phyloP scores from a whole-genome alignment of 1,140 invertebrate species.

The Leptopilina clavipes region DNA sequence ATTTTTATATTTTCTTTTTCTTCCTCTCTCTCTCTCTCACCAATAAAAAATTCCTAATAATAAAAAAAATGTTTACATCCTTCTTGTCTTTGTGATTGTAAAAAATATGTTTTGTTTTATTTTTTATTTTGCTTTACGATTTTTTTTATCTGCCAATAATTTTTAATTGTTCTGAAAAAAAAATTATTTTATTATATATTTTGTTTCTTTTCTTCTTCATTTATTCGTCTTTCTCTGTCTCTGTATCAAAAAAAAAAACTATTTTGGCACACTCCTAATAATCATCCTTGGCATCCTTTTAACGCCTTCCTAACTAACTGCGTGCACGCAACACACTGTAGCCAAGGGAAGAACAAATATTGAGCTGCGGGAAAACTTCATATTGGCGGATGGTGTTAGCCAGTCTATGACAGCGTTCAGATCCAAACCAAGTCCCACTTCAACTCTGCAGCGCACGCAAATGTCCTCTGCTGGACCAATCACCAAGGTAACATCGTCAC shows the following conservation, averaged over 20 bases:
- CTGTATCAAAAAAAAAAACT: slow-evolving; percentile 44
- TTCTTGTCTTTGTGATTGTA: slow-evolving; percentile 41
- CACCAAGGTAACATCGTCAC: slow-evolving; percentile 85
- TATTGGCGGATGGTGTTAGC: slow-evolving; percentile 96
- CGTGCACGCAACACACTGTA: slow-evolving; percentile 79
- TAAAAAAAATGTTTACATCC: neutral
- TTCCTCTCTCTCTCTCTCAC: slow-evolving; percentile 1
- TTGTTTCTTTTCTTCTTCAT: slow-evolving; percentile 32
- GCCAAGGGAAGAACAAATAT: slow-evolving; percentile 99
- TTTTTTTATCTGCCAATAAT: slow-evolving; percentile 34
- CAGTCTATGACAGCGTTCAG: slow-evolving; percentile 98
- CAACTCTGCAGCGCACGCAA: slow-evolving; percentile 79
- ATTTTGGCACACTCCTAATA: slow-evolving; percentile 50
- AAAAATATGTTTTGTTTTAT: slow-evolving; percentile 45
- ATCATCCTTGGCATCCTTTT: slow-evolving; percentile 56
- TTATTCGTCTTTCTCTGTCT: slow-evolving; percentile 43
- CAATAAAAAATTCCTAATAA: neutral
- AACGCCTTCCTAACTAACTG: slow-evolving; percentile 69
- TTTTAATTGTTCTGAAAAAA: neutral
- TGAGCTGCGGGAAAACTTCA: slow-evolving; percentile 98
- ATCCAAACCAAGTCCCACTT: slow-evolving; percentile 87
- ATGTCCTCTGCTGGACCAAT: slow-evolving; percentile 88
- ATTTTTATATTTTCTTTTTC: slow-evolving; percentile 14
- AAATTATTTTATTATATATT: no score
- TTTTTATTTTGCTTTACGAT: slow-evolving; percentile 39